Conservation (phyloP, 2,113 vertebrate genomes). For the Pseudois nayaur region DNA sequence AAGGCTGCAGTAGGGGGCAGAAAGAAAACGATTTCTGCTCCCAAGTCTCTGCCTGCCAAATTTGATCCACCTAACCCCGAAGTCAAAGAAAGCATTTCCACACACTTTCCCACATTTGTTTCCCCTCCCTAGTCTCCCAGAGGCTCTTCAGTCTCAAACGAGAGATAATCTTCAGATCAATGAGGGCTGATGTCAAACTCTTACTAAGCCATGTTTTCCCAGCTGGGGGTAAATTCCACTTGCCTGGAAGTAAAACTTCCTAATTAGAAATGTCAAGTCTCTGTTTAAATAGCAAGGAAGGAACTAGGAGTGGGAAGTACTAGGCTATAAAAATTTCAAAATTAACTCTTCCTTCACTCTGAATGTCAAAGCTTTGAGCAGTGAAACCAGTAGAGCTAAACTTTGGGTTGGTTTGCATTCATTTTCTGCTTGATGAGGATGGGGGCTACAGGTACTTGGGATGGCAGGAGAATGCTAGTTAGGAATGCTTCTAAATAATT, state of each 20-base stretch:
- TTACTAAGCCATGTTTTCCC: slow-evolving; percentile 92
- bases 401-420: neutral
- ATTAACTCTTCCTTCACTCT: slow-evolving; percentile 74
- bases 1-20: neutral
- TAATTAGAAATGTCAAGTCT: slow-evolving; percentile 86
- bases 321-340: slow-evolving; percentile 45
- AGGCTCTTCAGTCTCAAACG: slow-evolving; percentile 85
- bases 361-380: neutral
- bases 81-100: slow-evolving; percentile 81
- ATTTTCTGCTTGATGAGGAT: neutral
- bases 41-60: slow-evolving; percentile 69
- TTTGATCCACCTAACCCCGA: slow-evolving; percentile 77
- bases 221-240: slow-evolving; percentile 92
- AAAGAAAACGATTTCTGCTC: slow-evolving; percentile 69
- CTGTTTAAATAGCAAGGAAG: slow-evolving; percentile 79
- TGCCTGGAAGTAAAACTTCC: slow-evolving; percentile 87
- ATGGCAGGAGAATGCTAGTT: neutral
- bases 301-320: slow-evolving; percentile 65
- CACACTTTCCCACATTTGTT: slow-evolving; percentile 89
- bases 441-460: neutral
- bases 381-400: neutral
- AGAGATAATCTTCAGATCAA: slow-evolving; percentile 96
- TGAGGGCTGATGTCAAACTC: slow-evolving; percentile 93
- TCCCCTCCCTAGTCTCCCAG: slow-evolving; percentile 81
- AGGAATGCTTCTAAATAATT: neutral